Evolutionary conservation across 2,113 vertebrate species (phyloP).

Genomic region (Poecilia latipinna): DNA sequence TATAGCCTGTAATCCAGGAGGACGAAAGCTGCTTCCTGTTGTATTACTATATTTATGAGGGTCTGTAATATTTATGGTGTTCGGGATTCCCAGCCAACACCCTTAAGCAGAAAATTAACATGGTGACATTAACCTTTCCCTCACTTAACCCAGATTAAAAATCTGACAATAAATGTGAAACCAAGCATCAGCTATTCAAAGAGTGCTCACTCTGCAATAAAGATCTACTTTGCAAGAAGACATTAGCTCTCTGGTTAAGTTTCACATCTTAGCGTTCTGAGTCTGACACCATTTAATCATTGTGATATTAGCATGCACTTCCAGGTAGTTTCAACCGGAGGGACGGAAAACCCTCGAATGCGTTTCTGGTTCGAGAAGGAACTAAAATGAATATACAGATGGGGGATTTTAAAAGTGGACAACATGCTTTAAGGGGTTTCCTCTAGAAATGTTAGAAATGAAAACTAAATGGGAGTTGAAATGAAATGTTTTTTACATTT

Average conservation of each 20-base stretch:
- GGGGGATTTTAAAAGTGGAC: not conserved
- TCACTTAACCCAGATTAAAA: not conserved
- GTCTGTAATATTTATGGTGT: conserved; percentile 28
- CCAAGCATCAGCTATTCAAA: not conserved
- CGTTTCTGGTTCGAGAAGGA: not conserved
- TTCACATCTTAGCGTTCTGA: not conserved
- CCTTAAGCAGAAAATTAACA: not conserved
- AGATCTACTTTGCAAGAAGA: not conserved
- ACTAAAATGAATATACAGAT: not conserved
- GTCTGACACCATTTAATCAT: not conserved
- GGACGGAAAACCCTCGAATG: not conserved
- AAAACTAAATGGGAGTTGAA: not conserved
- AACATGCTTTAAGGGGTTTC: not conserved
- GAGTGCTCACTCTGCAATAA: not conserved
- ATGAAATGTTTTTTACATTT: not conserved
- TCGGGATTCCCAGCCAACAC: not conserved
- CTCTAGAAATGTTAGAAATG: not conserved
- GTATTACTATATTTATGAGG: conserved; percentile 18
- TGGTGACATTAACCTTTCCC: not conserved
- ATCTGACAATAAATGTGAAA: not conserved
- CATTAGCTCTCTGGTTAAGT: not conserved
- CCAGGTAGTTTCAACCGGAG: not conserved
- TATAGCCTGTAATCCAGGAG: not conserved
- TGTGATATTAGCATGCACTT: not conserved
- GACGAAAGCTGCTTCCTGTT: not conserved